A percentile compares a stretch with the other conserved stretches of the same genome.
phyloP scores from a whole-genome alignment of 2,888 invertebrate genomes.

The Aplocera efformata region DNA sequence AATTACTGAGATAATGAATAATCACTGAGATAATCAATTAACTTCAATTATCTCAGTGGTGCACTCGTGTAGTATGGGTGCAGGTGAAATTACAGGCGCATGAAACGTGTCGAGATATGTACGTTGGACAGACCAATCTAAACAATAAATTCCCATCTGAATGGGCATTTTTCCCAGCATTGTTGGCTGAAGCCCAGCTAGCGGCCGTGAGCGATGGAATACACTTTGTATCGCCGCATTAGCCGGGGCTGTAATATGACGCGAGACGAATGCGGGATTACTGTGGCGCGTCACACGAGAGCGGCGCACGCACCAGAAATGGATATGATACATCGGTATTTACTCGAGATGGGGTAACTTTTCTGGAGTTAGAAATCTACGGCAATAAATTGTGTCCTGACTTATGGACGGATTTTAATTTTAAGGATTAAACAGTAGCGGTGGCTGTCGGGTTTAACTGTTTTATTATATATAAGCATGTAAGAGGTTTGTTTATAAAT shows the following conservation, averaged over 20 bases:
- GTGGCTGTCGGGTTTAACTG: too few relatives aligned
- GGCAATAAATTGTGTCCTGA: too few relatives aligned
- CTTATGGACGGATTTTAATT: too few relatives aligned
- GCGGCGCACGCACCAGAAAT: slow-evolving; percentile 14
- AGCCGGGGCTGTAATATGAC: slow-evolving; percentile 59
- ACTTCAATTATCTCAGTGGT: too few relatives aligned
- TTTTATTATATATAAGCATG: too few relatives aligned
- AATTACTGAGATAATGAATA: too few relatives aligned
- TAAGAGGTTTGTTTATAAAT: too few relatives aligned
- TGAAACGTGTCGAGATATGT: too few relatives aligned
- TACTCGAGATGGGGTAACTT: slow-evolving; percentile 11
- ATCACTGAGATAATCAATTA: too few relatives aligned
- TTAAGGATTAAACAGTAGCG: too few relatives aligned
- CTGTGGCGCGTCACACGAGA: slow-evolving; percentile 7
- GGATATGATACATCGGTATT: slow-evolving; percentile 14
- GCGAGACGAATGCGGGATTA: slow-evolving; percentile 26
- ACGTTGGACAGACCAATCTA: slow-evolving; percentile 8
- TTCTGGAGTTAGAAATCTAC: background rate
- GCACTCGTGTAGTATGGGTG: too few relatives aligned
- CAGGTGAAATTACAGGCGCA: too few relatives aligned
- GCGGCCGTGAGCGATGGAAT: slow-evolving; percentile 47
- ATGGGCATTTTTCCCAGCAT: slow-evolving; percentile 17
- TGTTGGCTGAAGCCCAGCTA: slow-evolving; percentile 28
- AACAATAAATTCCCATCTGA: slow-evolving; percentile 16
- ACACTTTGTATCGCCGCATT: slow-evolving; percentile 58